A percentile compares a stretch with the other conserved stretches of the same genome.
These are phyloP conservation scores for Lepidocyrtinus sp. DNA, from an alignment of 2,888 invertebrate species.

Conservation along the genomic window DNA sequence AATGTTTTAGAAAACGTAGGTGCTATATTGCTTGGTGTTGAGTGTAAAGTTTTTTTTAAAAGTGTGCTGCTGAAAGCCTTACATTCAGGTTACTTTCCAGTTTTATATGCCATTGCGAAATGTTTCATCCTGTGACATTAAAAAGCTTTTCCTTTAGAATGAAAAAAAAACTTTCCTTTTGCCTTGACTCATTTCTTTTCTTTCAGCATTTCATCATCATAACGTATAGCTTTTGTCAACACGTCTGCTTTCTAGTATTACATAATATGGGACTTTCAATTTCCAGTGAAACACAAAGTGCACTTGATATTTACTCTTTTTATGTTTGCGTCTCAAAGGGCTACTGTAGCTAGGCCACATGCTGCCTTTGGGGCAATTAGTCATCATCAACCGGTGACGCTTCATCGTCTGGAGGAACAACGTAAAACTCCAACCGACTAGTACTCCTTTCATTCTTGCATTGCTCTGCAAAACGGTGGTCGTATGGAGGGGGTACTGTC, in stretches of 20 bases:
- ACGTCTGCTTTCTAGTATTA: neutral
- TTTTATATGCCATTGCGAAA: neutral
- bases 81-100: neutral
- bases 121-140: neutral
- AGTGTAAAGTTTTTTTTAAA: neutral
- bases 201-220: neutral
- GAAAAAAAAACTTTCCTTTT: neutral
- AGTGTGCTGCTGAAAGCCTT: neutral
- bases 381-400: conserved; percentile 45
- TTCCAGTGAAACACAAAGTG: conserved; percentile 15
- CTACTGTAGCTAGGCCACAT: neutral
- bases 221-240: neutral
- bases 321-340: neutral
- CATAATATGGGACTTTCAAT: neutral
- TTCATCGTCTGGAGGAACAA: conserved; percentile 43
- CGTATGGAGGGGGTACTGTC: conserved; percentile 51
- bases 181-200: conserved; percentile 8
- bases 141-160: neutral
- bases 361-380: conserved; percentile 48
- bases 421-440: conserved; percentile 36
- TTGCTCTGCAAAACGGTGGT: neutral
- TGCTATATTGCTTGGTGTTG: neutral
- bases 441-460: conserved; percentile 15
- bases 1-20: too few species aligned
- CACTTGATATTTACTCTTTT: conserved; percentile 28